Percentiles rank a stretch among this genome's conserved stretches.
phyloP scores from a whole-genome alignment of 1,140 invertebrate species.

The Chironomus striatipennis region DNA sequence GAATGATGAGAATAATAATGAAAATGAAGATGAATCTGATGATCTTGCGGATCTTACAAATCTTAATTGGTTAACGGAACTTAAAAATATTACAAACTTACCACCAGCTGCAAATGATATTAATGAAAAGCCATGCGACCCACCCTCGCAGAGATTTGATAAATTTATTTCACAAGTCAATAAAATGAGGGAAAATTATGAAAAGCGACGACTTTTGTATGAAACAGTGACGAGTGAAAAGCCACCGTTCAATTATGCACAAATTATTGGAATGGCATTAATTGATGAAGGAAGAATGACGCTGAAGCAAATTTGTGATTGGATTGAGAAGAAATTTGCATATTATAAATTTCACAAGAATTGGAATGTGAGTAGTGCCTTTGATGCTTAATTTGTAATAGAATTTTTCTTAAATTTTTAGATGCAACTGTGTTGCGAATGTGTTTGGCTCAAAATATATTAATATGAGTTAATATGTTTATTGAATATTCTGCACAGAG shows the following conservation, averaged over 20 bases:
- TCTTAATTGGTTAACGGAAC: conserved; percentile 4
- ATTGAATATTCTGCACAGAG: no score
- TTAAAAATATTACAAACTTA: conserved; percentile 11
- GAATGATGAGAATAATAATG: neutral
- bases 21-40: neutral
- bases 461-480: no score
- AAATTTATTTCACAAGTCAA: conserved; percentile 5
- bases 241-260: conserved; percentile 39
- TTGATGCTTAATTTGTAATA: no score
- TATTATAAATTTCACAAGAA: conserved; percentile 37
- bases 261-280: conserved; percentile 40
- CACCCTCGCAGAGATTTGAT: neutral
- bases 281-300: conserved; percentile 36
- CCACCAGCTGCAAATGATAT: conserved; percentile 11
- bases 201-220: conserved; percentile 32
- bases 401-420: no score
- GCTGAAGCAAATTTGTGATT: conserved; percentile 37
- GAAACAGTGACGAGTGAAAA: conserved; percentile 33
- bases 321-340: conserved; percentile 38
- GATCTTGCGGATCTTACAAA: conserved; percentile 1
- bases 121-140: conserved; percentile 15
- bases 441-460: no score
- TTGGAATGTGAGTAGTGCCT: conserved; percentile 40
- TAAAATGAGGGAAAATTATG: conserved; percentile 34
- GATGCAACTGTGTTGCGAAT: no score